These are phyloP conservation scores for Eupithecia exiguata DNA, from an alignment of 2,888 invertebrate species.

Conservation along the genomic window DNA sequence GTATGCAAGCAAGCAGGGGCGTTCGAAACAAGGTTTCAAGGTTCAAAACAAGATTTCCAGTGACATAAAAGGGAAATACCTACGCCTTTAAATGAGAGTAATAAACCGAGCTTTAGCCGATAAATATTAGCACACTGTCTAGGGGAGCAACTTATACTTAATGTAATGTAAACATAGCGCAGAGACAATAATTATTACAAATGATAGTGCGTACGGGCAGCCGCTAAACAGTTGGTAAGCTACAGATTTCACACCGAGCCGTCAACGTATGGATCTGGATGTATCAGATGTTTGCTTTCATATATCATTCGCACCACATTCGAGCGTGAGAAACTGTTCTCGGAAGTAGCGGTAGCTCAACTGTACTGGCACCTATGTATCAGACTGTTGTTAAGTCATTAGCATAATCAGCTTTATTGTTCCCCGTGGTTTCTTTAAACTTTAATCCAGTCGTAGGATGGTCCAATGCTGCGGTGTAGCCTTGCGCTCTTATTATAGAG, in stretches of 20 bases:
- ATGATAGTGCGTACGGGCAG: constrained; percentile 78
- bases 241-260: constrained; percentile 83
- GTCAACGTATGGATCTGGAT: constrained; percentile 84
- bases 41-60: background rate
- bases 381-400: constrained; percentile 54
- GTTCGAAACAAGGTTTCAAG: background rate
- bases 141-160: constrained; percentile 61
- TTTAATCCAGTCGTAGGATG: constrained; percentile 3
- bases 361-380: constrained; percentile 74
- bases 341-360: constrained; percentile 75
- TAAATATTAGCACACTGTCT: constrained; percentile 55
- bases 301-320: constrained; percentile 80
- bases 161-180: constrained; percentile 77
- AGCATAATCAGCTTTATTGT: constrained; percentile 41
- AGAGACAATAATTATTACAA: constrained; percentile 83
- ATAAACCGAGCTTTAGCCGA: constrained; percentile 13
- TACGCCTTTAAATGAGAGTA: background rate
- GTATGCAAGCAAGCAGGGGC: background rate
- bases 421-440: constrained; percentile 4
- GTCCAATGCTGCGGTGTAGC: background rate
- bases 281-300: constrained; percentile 79
- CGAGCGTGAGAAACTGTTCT: constrained; percentile 77
- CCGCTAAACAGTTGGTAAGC: constrained; percentile 83
- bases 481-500: background rate
- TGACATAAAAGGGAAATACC: background rate